Evolutionary conservation across 2,888 invertebrate genomes (phyloP).

Genomic region (Orthosia gracilis): DNA sequence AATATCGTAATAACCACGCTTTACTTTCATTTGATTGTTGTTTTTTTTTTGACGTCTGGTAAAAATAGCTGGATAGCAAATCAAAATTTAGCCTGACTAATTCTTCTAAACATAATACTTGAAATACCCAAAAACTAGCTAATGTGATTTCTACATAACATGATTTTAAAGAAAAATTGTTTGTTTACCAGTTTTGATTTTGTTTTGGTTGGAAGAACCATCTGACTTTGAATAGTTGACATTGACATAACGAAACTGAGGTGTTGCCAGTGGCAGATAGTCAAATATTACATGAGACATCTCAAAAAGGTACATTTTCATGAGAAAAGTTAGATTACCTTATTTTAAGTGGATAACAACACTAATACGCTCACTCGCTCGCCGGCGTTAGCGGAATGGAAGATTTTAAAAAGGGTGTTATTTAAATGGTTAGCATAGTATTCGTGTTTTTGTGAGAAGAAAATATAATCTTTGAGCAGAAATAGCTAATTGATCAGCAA

Average conservation of each 20-base stretch:
- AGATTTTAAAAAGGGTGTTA: no score
- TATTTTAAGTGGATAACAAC: no score
- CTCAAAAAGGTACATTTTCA: no score
- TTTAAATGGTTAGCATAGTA: no score
- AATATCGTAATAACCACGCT: slow-evolving; percentile 86
- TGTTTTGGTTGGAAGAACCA: slow-evolving; percentile 24
- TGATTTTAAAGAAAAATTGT: slow-evolving; percentile 28
- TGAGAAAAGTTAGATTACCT: no score
- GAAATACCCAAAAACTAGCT: slow-evolving; percentile 7
- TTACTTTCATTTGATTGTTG: slow-evolving; percentile 63
- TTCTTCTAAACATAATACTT: slow-evolving; percentile 44
- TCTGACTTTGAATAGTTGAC: not conserved
- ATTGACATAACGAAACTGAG: slow-evolving; percentile 15
- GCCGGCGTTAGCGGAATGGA: no score
- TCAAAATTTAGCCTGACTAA: slow-evolving; percentile 23
- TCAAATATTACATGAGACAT: no score
- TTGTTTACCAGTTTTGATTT: slow-evolving; percentile 58
- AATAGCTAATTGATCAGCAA: no score
- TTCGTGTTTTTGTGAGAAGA: no score
- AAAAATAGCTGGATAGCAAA: slow-evolving; percentile 4
- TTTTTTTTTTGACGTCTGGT: slow-evolving; percentile 9
- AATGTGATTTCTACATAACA: slow-evolving; percentile 27
- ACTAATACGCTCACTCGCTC: no score
- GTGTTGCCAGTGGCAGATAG: no score
- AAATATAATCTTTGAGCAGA: no score